Base-by-base conservation (phyloP, 2,113 vertebrate species). In the Tragelaphus strepsiceros region DNA sequence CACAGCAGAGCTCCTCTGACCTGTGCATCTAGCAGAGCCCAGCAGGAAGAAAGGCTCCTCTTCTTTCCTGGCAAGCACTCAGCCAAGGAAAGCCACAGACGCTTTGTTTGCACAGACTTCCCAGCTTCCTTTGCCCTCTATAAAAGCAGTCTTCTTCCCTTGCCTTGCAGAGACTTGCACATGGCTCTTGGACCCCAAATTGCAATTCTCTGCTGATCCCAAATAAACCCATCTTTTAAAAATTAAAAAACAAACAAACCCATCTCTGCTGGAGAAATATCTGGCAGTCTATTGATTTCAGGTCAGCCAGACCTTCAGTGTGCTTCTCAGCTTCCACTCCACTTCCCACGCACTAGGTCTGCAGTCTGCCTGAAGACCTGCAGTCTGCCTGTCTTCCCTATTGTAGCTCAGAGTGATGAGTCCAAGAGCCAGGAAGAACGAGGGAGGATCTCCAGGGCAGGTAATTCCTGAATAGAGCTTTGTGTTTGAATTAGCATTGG, bases 291-390 rank as follows among this genome's bases (percentile, higher is more conserved):
- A 24, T 54, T 83, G 32, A 83, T 83, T 83, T 83, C 80, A 2
- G 19, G 32, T 56, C 81, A 54, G 24, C 32, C 12, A 56, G 14
- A 81, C 4, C 53, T 19, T 61, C 30, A 43, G 35, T 5, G 24
- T 6, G 24, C 26, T 28, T 43, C 49, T 54, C 14, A 2, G 7
- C 10, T 80, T 32, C 39, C 28, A 11, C 30, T 19, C 43, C 53
- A 0, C 80, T 9, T 7, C 32, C 59, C 54, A 78, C 1, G 0
- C 26, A 1, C 35, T 17, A 39, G 32, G 13, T 26, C 62, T 51
- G 43, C 35, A 13, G 11, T 35, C 80, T 54, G 21, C 24, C 6
- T 3, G 1, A 80, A 30, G 43, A 51, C 46, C 67, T 22, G 15
- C 26, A 35, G 64, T 21, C 64, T 58, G 17, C 21, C 5, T 2